Base-by-base conservation (phyloP, 2,888 invertebrate genomes). In the Hirudinaria manillensis region DNA sequence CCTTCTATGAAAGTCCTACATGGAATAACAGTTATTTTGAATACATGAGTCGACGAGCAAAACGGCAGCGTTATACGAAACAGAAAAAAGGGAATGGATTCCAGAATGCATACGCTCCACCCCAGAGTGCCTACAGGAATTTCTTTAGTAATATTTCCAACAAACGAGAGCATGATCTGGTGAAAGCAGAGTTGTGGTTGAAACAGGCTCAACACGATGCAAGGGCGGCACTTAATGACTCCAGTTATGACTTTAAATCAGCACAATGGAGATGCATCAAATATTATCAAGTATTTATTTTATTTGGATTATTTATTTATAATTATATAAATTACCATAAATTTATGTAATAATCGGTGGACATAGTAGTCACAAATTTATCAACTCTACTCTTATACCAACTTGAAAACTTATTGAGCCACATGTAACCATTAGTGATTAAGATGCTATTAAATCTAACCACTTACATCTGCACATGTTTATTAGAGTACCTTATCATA, bases 141-240 rank as follows among this genome's bases (percentile, higher is more conserved):
- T 68, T 68, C 32, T 68, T 67, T 27, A 13, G 10, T 7, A 29
- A 68, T n/a, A 29, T 68, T 19, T 29, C n/a, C 2, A 3, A 19
- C 16, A 36, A 34, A n/a, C 68, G 29, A 27, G 21, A 24, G 6
- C 13, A 61, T 24, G 29, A 61, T n/a, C 36, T 34, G 34, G 21
- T 34, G 32, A 36, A 68, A 34, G 68, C 68, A 32, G 36, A 68
- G 13, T 34, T 68, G 10, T 68, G 32, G 34, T 13, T 68, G 34
- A 36, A 68, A n/a, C 68, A 68, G 36, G 68, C 68, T 32, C n/a
- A 68, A 10, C 36, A 68, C 34, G 68, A 68, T 34, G n/a, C n/a
- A n/a, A 24, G 34, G 13, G 29, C 68, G 10, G 68, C 68, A 34
- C n/a, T n/a, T n/a, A 68, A 68, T 68, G 68, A 68, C 21, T 45